Evolutionary conservation across 2,113 vertebrate genomes (phyloP), one percentile per base, ranked within the genome.

Genomic region (Beaufortia kweichowensis): DNA sequence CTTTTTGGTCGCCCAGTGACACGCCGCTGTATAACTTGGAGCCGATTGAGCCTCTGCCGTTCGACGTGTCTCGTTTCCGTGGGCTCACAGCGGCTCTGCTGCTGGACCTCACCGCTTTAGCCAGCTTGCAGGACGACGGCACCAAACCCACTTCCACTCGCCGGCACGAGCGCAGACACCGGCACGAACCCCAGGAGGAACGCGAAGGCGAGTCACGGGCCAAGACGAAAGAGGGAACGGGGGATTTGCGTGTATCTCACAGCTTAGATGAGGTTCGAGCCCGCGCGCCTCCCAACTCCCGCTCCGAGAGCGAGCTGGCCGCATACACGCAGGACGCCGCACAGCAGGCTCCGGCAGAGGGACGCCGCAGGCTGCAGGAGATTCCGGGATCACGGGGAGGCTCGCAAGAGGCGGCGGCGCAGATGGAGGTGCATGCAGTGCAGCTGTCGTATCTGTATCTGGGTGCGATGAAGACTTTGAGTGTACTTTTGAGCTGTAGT

Each of bases 1-100:
- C 95, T 98, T 99, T 98, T 93, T 98, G 96, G 95, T 98, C 96
- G 87, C 96, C 97, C 96, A 99, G 97, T 95, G 97, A 99, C 92
- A 99, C 97, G 72, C 97, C 97, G 0, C 59, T 99, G 78, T 98
- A 98, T 93, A 99, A 98, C 90, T 91, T 99, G 96, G 97, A 98
- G 73, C 96, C 97, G 53, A 98, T 96, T 7, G 97, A 99, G 86
- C 96, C 97, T 1, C 91, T 97, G 90, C 94, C 95, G 39, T 99
- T 99, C 55, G 97, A 99, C 10, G 96, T 98, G 84, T 92, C 94
- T 0, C 94, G 96, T 87, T 96, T 99, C 86, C 93, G 95, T 28
- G 97, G 97, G 79, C 91, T 99, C 85, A 98, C 94, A 3, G 94
- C 97, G 75, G 89, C 95, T 29, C 91, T 98, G 82, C 88, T 99